Percentiles rank a stretch among this genome's conserved stretches.
Evolutionary conservation across 23 tunicate genomes (phyloP).

Genomic region (Styela clava): DNA sequence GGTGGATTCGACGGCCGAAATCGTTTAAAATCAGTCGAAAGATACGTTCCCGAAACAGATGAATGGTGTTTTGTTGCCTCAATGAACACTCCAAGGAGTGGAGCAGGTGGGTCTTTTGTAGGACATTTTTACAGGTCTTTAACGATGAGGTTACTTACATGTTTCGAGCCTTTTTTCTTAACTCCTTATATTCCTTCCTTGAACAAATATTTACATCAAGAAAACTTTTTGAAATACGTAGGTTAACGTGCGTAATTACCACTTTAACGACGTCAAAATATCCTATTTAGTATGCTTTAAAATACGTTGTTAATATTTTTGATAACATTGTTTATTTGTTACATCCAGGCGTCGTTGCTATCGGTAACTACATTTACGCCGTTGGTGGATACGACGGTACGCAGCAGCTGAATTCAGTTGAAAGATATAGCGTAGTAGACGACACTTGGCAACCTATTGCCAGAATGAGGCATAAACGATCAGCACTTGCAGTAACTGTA

Average conservation of each 20-base stretch:
- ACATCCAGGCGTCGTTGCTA: slow-evolving; percentile 74
- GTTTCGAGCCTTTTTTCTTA: no score
- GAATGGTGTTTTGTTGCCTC: slow-evolving; percentile 80
- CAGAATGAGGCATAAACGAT: slow-evolving; percentile 80
- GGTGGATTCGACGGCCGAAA: slow-evolving; percentile 88
- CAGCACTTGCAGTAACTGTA: slow-evolving; percentile 77
- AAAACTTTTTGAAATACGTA: no score
- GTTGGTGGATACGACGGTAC: slow-evolving; percentile 88
- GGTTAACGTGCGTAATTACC: no score
- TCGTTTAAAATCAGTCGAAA: slow-evolving; percentile 71
- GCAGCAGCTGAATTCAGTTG: slow-evolving; percentile 84
- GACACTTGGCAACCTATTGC: slow-evolving; percentile 74
- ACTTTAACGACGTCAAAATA: no score
- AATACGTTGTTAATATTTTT: no score
- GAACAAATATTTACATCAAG: no score
- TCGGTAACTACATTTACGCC: slow-evolving; percentile 79
- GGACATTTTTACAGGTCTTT: no score
- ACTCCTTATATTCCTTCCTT: no score
- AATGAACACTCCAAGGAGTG: slow-evolving; percentile 82
- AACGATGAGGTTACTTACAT: no score
- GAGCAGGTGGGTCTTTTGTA: slow-evolving; percentile 70
- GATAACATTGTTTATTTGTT: no score
- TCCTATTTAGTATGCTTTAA: no score
- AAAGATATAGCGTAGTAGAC: slow-evolving; percentile 66
- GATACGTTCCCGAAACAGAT: slow-evolving; percentile 83